phyloP scores from a whole-genome alignment of 2,113 vertebrate species.

The Dolichallabes microphthalmus region DNA sequence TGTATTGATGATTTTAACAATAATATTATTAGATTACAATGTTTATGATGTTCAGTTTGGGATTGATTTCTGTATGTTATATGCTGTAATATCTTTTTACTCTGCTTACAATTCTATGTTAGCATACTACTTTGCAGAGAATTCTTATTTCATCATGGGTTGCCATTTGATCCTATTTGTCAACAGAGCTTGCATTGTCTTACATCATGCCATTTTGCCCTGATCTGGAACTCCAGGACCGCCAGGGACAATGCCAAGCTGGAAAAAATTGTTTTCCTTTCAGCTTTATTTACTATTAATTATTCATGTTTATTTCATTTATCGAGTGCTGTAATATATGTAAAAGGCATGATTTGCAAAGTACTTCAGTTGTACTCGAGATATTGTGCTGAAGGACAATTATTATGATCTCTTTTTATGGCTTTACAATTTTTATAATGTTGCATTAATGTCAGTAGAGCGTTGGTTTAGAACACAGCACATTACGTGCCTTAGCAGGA shows the following conservation, averaged over 20 bases:
- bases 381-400: slow-evolving; percentile 60
- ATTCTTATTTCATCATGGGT: slow-evolving; percentile 48
- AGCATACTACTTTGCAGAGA: slow-evolving; percentile 69
- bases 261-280: slow-evolving; percentile 59
- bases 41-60: slow-evolving; percentile 74
- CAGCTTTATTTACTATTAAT: slow-evolving; percentile 67
- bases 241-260: slow-evolving; percentile 41
- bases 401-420: slow-evolving; percentile 60
- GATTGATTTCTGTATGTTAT: slow-evolving; percentile 73
- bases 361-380: slow-evolving; percentile 67
- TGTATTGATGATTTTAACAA: slow-evolving; percentile 73
- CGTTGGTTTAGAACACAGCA: slow-evolving; percentile 67
- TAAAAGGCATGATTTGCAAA: slow-evolving; percentile 75
- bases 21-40: slow-evolving; percentile 74
- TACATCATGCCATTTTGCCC: slow-evolving; percentile 27
- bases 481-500: slow-evolving; percentile 75
- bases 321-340: slow-evolving; percentile 70
- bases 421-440: slow-evolving; percentile 47
- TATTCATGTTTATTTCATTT: slow-evolving; percentile 65
- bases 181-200: slow-evolving; percentile 45
- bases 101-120: slow-evolving; percentile 71
- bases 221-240: slow-evolving; percentile 27
- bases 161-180: slow-evolving; percentile 50
- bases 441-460: slow-evolving; percentile 58
- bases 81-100: slow-evolving; percentile 74